Base-by-base conservation (phyloP, 2,888 invertebrate species). In the Melinopterus prodromus region DNA sequence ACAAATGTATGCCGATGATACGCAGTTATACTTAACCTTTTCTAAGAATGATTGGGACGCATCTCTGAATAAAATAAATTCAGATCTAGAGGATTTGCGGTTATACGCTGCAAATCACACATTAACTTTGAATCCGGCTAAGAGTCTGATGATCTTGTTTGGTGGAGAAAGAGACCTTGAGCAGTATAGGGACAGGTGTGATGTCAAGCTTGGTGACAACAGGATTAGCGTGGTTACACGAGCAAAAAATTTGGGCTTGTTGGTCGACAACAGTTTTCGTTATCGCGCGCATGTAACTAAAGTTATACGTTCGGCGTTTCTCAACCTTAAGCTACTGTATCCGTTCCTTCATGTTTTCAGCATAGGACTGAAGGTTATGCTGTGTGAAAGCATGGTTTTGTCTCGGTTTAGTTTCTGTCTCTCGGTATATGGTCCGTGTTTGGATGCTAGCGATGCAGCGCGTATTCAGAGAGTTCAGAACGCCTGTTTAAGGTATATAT, bases 371-470 rank as follows among this genome's bases (percentile, higher is more conserved):
- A 26, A 26, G 26, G 26, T 26, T 26, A 26, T 70, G 16, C 15
- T 70, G 6, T 70, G 70, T 70, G 15, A 70, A 16, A 16, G 70
- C 16, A 16, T 70, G 70, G 16, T 70, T 70, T 70, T 70, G 70
- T 70, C 12, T 16, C 70, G n/a, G 70, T 12, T 70, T 70, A 70
- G 9, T 16, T 70, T 16, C 70, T 70, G 70, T 9, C 15, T 16
- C 15, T 16, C 70, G 70, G 70, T 70, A 70, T 70, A 70, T 70
- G 70, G 70, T n/a, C 70, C 70, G 15, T 70, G 70, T 70, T n/a
- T 70, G n/a, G 70, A 70, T 70, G 70, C 70, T 70, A 16, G n/a
- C 16, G 16, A n/a, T 16, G 70, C 70, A 16, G 16, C n/a, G n/a
- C n/a, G 70, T 6, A 70, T 70, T 16, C 70, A 70, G 16, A n/a